Conservation (phyloP, 2,888 invertebrate species). For the Shargacucullia verbasci region DNA sequence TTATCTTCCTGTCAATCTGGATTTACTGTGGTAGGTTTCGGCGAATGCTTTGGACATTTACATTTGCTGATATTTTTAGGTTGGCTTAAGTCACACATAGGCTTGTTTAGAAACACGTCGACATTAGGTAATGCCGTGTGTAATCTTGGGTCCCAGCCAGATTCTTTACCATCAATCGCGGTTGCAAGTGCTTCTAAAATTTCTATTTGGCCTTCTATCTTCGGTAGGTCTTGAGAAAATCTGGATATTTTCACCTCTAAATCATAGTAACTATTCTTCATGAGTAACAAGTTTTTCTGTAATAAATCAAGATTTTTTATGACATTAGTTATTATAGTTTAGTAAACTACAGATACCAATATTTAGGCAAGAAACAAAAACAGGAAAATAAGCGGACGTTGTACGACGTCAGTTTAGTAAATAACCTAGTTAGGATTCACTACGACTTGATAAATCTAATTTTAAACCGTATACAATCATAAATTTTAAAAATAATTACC, state of each 20-base stretch:
- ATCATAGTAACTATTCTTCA: slow-evolving; percentile 71
- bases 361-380: too few species aligned
- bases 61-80: slow-evolving; percentile 44
- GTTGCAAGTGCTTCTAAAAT: slow-evolving; percentile 73
- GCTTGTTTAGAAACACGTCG: slow-evolving; percentile 60
- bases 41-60: slow-evolving; percentile 28
- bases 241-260: slow-evolving; percentile 71
- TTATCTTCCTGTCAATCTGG: slow-evolving; percentile 55
- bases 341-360: too few species aligned
- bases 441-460: too few species aligned
- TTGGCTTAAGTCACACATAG: slow-evolving; percentile 11
- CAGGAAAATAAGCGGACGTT: too few species aligned
- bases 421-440: too few species aligned
- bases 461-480: too few species aligned
- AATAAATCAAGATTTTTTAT: slow-evolving; percentile 47
- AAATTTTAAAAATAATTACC: slow-evolving; percentile 58
- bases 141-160: slow-evolving; percentile 65
- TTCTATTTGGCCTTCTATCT: slow-evolving; percentile 78
- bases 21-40: slow-evolving; percentile 14
- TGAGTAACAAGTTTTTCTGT: slow-evolving; percentile 71
- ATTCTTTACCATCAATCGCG: slow-evolving; percentile 62
- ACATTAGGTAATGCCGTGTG: slow-evolving; percentile 64
- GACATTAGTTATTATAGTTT: too few species aligned
- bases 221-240: slow-evolving; percentile 75
- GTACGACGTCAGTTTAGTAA: too few species aligned